These are phyloP conservation scores for Trachythela sp. DNA, from an alignment of 64 coral and sea anemone species.

Conservation along the genomic window DNA sequence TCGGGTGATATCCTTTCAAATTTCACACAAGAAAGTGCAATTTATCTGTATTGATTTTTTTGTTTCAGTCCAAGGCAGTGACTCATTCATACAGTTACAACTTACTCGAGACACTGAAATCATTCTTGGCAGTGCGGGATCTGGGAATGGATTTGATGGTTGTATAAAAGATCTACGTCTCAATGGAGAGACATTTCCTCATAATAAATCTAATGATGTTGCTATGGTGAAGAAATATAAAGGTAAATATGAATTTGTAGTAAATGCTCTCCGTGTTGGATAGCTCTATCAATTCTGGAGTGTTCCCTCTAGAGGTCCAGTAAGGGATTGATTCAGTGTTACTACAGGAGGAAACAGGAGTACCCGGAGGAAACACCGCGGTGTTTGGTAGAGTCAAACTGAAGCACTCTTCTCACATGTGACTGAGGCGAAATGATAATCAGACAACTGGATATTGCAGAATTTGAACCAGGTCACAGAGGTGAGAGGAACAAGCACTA, in stretches of 20 bases:
- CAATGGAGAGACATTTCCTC: slow-evolving; percentile 53
- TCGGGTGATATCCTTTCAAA: neutral
- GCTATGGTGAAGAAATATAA: slow-evolving; percentile 13
- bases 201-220: slow-evolving; percentile 39
- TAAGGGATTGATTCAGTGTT: no score
- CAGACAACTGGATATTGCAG: no score
- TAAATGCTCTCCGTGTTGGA: neutral
- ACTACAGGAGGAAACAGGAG: no score
- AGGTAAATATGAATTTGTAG: slow-evolving; percentile 15
- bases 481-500: no score
- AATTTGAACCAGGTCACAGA: no score
- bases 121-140: slow-evolving; percentile 16
- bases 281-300: no score
- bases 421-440: no score
- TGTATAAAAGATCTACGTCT: slow-evolving; percentile 76
- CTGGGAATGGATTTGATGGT: slow-evolving; percentile 67
- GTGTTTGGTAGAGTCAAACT: no score
- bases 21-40: neutral
- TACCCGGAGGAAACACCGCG: no score
- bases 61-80: slow-evolving; percentile 1
- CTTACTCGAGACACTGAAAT: neutral
- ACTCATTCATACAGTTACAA: neutral
- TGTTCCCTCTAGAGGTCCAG: no score
- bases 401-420: neutral
- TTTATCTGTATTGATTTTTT: no score